Base-by-base conservation (phyloP, 2,113 vertebrate genomes). In the Micronycteris hirsuta region DNA sequence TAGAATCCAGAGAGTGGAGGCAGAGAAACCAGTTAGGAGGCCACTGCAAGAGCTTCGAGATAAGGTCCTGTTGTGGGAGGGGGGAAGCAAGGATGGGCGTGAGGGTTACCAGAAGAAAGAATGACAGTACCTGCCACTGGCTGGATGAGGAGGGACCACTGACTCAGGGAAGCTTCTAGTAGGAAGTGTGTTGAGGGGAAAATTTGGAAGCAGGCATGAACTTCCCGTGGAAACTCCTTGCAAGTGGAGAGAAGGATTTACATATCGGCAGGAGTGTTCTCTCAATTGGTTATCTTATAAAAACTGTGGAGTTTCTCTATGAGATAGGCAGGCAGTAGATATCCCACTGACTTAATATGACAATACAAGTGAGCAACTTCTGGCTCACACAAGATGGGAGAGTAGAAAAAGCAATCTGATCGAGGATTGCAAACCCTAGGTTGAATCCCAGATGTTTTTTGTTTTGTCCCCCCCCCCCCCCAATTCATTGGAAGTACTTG, bases 11-110 rank as follows among this genome's bases (percentile, higher is more conserved):
- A 84, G 38, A 38, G 33, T 61, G 54, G 74, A 90, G 81, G 63
- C 41, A 76, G 93, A 93, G 92, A 84, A 95, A 89, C 92, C 95
- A 97, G 84, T 63, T 19, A 49, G 77, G 92, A 94, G 83, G 83
- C 86, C n/a, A 6, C 68, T 56, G 47, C 12, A 67, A 52, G 33
- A n/a, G 82, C 86, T 89, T 24, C 36, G 38, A 94, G 96, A 95
- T 94, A 97, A 97, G 74, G 63, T 28, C n/a, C 41, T 77, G 38
- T 5, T 24, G 73, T 86, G 89, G 68, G 89, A 89, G 70, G 45
- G 31, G 70, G 56, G 76, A 84, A 58, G 77, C 76, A 56, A 77
- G 54, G 36, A 43, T 4, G 36, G 52, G 15, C 87, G 43, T 68
- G 52, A 91, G 31, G 52, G 52, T 36, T n/a, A 31, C 15, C 38